Conservation (phyloP, 2,888 invertebrate genomes). For the Rhodophaea formosa region DNA sequence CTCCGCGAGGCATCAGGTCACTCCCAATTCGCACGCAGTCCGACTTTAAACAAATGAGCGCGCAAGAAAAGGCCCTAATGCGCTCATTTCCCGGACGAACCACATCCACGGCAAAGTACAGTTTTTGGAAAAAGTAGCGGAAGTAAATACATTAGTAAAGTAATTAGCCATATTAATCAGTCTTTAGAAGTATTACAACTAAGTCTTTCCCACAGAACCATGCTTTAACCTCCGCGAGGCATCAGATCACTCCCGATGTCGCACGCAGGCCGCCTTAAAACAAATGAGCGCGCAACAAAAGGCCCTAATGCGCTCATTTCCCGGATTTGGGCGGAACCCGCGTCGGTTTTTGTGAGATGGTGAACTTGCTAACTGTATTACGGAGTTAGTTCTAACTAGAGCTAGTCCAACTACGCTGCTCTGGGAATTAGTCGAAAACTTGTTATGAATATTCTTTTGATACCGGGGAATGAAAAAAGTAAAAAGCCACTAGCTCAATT, state of each 20-base stretch:
- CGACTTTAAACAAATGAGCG: slow-evolving; percentile 26
- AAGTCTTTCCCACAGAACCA: background rate
- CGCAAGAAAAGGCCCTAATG: slow-evolving; percentile 25
- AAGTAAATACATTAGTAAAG: too few species aligned
- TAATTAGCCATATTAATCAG: too few species aligned
- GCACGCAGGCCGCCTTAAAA: slow-evolving; percentile 24
- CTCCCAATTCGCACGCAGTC: slow-evolving; percentile 23
- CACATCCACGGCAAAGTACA: too few species aligned
- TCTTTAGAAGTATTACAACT: too few species aligned
- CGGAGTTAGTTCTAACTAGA: slow-evolving; percentile 3
- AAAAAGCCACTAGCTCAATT: too few species aligned
- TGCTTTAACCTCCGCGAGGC: slow-evolving; percentile 4
- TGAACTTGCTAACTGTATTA: slow-evolving; percentile 1
- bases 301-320: slow-evolving; percentile 17
- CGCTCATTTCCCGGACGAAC: slow-evolving; percentile 19
- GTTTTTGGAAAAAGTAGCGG: too few species aligned
- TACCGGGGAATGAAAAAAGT: too few species aligned
- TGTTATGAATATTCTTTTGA: too few species aligned
- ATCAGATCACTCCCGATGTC: slow-evolving; percentile 21
- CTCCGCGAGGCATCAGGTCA: slow-evolving; percentile 9
- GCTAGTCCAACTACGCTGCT: background rate
- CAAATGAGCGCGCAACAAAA: slow-evolving; percentile 26
- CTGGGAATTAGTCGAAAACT: background rate
- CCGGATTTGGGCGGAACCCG: slow-evolving; percentile 6
- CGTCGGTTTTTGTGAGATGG: slow-evolving; percentile 10